Percentiles rank a stretch among this genome's conserved stretches.
Evolutionary conservation across 2,797 vertebrate genomes (phyloP).

Genomic region (Carapus acus): DNA sequence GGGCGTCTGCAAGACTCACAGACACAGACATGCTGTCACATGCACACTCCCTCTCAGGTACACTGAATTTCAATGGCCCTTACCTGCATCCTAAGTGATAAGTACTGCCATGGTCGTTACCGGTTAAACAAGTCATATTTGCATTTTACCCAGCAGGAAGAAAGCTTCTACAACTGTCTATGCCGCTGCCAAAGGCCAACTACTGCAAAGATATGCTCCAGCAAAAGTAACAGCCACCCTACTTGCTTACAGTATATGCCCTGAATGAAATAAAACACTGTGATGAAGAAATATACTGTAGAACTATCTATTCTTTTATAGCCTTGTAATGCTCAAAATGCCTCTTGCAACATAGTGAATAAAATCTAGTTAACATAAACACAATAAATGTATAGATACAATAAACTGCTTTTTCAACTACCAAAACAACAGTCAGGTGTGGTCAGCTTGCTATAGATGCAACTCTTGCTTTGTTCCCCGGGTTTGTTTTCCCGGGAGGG

Average conservation of each 20-base stretch:
- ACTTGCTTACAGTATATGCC: constrained; percentile 17
- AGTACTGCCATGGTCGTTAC: constrained; percentile 33
- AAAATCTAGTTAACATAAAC: constrained; percentile 24
- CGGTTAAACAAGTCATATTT: constrained; percentile 65
- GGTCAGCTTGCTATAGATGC: constrained; percentile 62
- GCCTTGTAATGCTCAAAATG: background rate
- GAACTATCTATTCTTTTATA: background rate
- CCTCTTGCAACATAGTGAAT: background rate
- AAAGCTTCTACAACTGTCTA: constrained; percentile 35
- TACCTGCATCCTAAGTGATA: constrained; percentile 55
- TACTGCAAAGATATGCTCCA: constrained; percentile 32
- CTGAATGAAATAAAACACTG: constrained; percentile 7
- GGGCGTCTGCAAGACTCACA: constrained; percentile 8
- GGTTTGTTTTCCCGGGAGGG: constrained; percentile 63
- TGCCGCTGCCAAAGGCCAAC: constrained; percentile 40
- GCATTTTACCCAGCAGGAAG: constrained; percentile 52
- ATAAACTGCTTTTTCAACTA: constrained; percentile 46
- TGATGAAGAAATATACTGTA: constrained; percentile 12
- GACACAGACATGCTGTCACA: constrained; percentile 2
- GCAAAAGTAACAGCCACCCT: constrained; percentile 19
- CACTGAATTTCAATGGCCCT: constrained; percentile 14
- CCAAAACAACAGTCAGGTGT: constrained; percentile 54
- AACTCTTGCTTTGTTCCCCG: constrained; percentile 65
- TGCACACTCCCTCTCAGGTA: constrained; percentile 2
- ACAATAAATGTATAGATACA: constrained; percentile 9